Evolutionary conservation across 1,140 invertebrate genomes (phyloP).

Genomic region (Drosophila cardini): DNA sequence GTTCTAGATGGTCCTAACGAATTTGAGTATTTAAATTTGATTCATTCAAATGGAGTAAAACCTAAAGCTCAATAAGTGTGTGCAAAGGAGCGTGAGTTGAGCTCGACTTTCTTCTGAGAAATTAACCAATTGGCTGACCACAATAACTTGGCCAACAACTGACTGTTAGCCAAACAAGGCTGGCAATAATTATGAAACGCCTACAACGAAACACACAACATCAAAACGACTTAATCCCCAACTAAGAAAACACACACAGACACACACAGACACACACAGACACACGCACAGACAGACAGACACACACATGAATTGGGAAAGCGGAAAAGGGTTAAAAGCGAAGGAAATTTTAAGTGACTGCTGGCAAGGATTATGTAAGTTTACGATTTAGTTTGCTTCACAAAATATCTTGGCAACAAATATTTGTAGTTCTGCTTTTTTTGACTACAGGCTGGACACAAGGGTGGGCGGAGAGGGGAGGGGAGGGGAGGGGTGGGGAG

Average conservation of each 20-base stretch:
- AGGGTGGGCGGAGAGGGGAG: no score
- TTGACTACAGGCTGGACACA: constrained; percentile 19
- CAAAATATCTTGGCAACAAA: constrained; percentile 57
- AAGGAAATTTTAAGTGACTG: constrained; percentile 64
- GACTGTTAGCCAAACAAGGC: constrained; percentile 1
- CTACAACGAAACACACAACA: constrained; percentile 65
- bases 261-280: constrained; percentile 16
- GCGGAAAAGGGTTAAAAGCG: background rate
- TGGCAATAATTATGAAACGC: constrained; percentile 56
- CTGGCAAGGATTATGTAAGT: constrained; percentile 71
- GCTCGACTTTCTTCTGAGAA: constrained; percentile 74
- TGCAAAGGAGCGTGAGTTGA: constrained; percentile 1
- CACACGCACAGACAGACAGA: background rate
- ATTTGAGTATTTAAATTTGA: constrained; percentile 31
- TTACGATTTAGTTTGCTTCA: constrained; percentile 53
- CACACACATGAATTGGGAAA: no score
- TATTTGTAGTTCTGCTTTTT: constrained; percentile 75
- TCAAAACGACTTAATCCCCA: constrained; percentile 80
- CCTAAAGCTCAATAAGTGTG: constrained; percentile 1
- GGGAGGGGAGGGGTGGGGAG: background rate
- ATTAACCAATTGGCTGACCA: constrained; percentile 81
- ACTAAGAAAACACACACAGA: constrained; percentile 33
- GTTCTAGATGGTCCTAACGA: background rate
- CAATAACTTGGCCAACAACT: constrained; percentile 60
- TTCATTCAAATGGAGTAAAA: background rate